phyloP scores from a whole-genome alignment of 1,140 invertebrate genomes.

The Mizuhopecten yessoensis region DNA sequence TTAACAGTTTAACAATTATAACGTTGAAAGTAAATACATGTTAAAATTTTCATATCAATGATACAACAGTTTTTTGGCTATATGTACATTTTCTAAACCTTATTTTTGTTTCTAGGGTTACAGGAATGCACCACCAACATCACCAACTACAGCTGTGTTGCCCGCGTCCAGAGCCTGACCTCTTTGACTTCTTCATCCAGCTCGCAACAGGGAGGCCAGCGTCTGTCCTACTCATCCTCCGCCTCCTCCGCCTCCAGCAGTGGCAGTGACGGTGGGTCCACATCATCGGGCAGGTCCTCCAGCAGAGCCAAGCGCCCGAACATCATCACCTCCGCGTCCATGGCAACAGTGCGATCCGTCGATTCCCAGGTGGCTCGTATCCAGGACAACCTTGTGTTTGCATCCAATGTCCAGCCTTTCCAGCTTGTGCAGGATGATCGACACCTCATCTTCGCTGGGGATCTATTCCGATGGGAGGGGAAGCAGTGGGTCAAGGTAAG shows the following conservation, averaged over 20 bases:
- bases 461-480: constrained; percentile 74
- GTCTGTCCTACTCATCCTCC: constrained; percentile 48
- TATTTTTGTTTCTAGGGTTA: constrained; percentile 65
- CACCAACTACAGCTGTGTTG: constrained; percentile 76
- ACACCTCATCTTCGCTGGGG: constrained; percentile 77
- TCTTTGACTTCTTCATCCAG: constrained; percentile 71
- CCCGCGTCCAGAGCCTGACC: constrained; percentile 72
- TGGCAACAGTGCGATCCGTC: constrained; percentile 66
- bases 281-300: constrained; percentile 45
- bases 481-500: constrained; percentile 74
- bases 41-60: neutral
- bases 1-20: no score
- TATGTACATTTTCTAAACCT: constrained; percentile 18
- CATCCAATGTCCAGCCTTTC: constrained; percentile 75
- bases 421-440: constrained; percentile 78
- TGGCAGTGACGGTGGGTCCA: constrained; percentile 42
- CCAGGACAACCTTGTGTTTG: constrained; percentile 77
- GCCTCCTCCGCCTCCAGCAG: constrained; percentile 43
- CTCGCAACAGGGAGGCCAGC: constrained; percentile 25
- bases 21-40: no score
- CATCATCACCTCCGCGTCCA: constrained; percentile 60
- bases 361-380: constrained; percentile 76
- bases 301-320: neutral
- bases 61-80: neutral
- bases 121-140: constrained; percentile 75